These are phyloP conservation scores for Oligia fasciuncula DNA, from an alignment of 2,888 invertebrate genomes.

Conservation along the genomic window DNA sequence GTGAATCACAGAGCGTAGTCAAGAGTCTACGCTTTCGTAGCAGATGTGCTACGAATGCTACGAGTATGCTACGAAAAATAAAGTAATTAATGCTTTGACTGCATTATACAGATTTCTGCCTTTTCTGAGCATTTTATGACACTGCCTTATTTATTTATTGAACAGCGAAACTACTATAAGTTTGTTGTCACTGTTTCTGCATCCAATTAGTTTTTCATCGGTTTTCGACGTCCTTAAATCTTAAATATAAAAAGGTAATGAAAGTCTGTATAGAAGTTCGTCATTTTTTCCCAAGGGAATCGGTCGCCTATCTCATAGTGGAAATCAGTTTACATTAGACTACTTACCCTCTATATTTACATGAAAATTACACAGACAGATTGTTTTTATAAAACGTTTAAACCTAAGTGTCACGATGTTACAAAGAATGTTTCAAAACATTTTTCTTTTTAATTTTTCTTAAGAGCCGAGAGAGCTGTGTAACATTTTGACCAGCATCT, in stretches of 20 bases:
- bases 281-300: no score
- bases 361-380: background rate
- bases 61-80: background rate
- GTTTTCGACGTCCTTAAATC: no score
- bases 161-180: background rate
- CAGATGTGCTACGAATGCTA: conserved; percentile 34
- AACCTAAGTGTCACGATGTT: background rate
- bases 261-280: no score
- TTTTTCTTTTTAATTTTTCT: conserved; percentile 36
- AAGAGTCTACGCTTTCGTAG: conserved; percentile 40
- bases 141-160: no score
- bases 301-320: background rate
- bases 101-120: background rate
- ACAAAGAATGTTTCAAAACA: conserved; percentile 3
- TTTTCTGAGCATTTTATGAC: background rate
- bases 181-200: no score
- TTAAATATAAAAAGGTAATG: no score
- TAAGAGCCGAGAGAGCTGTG: conserved; percentile 29
- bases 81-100: background rate
- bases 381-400: conserved; percentile 12
- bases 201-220: no score
- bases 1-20: background rate
- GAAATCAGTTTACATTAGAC: background rate
- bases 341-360: no score
- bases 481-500: conserved; percentile 58